Base-by-base conservation (phyloP, 2,113 vertebrate genomes). In the Labrus mixtus region DNA sequence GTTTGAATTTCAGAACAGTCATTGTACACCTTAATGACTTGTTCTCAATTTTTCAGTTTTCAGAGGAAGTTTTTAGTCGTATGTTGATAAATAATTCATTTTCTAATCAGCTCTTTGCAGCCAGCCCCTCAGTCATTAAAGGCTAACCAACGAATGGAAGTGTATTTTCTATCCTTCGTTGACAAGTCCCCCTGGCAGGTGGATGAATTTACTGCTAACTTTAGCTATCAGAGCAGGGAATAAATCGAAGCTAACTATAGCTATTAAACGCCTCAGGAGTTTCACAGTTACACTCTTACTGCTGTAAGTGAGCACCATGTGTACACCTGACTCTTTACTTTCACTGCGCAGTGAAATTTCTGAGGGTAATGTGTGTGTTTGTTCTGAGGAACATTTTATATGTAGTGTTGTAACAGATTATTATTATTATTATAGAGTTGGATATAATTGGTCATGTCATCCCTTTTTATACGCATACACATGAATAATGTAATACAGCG, bases 51-150 rank as follows among this genome's bases (percentile, higher is more conserved):
- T 81, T 85, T 88, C 87, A 82, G 76, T 85, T 87, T 92, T 90
- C 64, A 76, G 73, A 69, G 68, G 85, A 84, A 81, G 82, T 87
- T 93, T 90, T 90, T 90, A 82, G 88, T 88, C 74, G 87, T 90
- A 88, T 90, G 90, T 92, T 89, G 79, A 92, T 93, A 78, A 92
- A 93, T 93, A 90, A 93, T 93, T 91, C 61, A 93, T 92, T 79
- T 90, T 91, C 91, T 89, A 90, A 91, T 91, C 90, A 91, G 73
- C 79, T 86, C 77, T 78, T 76, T 75, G 55, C 77, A 86, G 78
- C 81, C 80, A 69, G 82, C 55, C 72, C 70, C 80, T 87, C 45
- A 41, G 73, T 88, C 84, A 90, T 88, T 86, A 90, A 82, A 92
- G 72, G 64, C 81, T 85, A 73, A 83, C 83, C 88, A 83, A 82